Conservation (phyloP, 2,888 invertebrate genomes). For the Furcula furcula region DNA sequence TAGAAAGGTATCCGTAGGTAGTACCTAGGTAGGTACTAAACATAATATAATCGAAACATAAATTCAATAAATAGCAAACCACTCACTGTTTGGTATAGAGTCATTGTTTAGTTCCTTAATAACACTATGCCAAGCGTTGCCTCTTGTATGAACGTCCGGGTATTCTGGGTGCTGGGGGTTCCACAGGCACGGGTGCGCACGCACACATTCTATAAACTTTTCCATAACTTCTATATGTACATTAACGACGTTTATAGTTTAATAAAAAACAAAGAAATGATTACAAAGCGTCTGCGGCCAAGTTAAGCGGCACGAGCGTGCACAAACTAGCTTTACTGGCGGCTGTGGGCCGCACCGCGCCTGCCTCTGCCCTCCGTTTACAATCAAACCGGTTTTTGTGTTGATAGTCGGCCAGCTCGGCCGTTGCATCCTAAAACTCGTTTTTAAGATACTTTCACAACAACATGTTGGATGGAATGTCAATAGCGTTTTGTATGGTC, state of each 20-base stretch:
- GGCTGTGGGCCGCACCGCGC: slow-evolving; percentile 2
- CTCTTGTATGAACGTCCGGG: slow-evolving; percentile 58
- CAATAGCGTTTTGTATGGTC: too few relatives aligned
- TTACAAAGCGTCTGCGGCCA: too few relatives aligned
- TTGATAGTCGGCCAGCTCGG: slow-evolving; percentile 35
- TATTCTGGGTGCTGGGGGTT: slow-evolving; percentile 68
- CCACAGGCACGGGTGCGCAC: slow-evolving; percentile 65
- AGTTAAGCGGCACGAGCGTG: slow-evolving; percentile 7
- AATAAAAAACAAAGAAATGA: too few relatives aligned
- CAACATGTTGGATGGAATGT: too few relatives aligned
- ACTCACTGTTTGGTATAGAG: slow-evolving; percentile 60
- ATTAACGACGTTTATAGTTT: too few relatives aligned
- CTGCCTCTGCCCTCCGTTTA: slow-evolving; percentile 45
- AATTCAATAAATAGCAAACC: too few relatives aligned
- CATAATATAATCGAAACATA: too few relatives aligned
- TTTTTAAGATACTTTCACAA: slow-evolving; percentile 34
- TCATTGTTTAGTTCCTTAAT: slow-evolving; percentile 56
- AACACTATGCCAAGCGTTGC: slow-evolving; percentile 65
- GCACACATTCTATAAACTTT: slow-evolving; percentile 63
- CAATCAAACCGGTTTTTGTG: slow-evolving; percentile 63
- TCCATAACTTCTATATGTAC: slow-evolving; percentile 45
- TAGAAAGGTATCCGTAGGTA: too few relatives aligned
- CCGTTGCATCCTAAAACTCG: slow-evolving; percentile 35
- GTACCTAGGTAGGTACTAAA: too few relatives aligned
- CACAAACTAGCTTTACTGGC: slow-evolving; percentile 26